A percentile compares a stretch with the other conserved stretches of the same genome.
phyloP scores from a whole-genome alignment of 1,140 invertebrate genomes.

The Drosophila miranda region DNA sequence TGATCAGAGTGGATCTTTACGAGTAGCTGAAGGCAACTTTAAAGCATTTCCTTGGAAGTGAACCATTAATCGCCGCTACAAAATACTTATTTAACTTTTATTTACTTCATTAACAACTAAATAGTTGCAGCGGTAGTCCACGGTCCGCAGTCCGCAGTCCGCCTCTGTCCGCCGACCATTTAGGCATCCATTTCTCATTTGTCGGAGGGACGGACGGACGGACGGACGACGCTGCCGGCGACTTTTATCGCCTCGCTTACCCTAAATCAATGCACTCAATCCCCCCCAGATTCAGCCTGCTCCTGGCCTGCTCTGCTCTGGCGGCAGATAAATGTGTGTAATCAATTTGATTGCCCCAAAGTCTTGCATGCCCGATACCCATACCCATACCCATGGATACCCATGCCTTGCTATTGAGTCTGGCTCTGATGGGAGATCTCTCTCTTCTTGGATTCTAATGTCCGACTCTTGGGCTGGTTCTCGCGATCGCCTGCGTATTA shows the following conservation, averaged over 20 bases:
- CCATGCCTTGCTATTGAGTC: too few relatives aligned
- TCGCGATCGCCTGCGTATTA: conserved; percentile 60
- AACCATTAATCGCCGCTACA: conserved; percentile 43
- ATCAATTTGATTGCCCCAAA: conserved; percentile 74
- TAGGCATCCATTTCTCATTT: conserved; percentile 51
- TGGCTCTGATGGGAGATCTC: too few relatives aligned
- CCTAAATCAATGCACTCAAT: conserved; percentile 70
- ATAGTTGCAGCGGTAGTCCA: conserved; percentile 55
- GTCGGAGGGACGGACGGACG: background rate
- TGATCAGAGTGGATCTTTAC: conserved; percentile 31
- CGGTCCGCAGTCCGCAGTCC: background rate
- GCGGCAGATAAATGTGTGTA: conserved; percentile 72
- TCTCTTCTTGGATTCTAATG: conserved; percentile 26
- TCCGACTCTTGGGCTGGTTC: conserved; percentile 25
- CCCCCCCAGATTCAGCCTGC: conserved; percentile 17
- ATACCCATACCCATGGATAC: too few relatives aligned
- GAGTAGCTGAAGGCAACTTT: conserved; percentile 17
- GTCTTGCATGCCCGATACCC: too few relatives aligned
- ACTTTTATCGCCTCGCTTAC: conserved; percentile 69
- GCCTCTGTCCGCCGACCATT: conserved; percentile 36
- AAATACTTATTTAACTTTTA: conserved; percentile 68
- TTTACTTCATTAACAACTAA: conserved; percentile 78
- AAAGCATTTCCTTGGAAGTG: conserved; percentile 53
- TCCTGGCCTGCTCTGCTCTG: too few relatives aligned
- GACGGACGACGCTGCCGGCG: conserved; percentile 32